Base-by-base conservation (phyloP, 2,888 invertebrate species). In the Caenorhabditis afra region DNA sequence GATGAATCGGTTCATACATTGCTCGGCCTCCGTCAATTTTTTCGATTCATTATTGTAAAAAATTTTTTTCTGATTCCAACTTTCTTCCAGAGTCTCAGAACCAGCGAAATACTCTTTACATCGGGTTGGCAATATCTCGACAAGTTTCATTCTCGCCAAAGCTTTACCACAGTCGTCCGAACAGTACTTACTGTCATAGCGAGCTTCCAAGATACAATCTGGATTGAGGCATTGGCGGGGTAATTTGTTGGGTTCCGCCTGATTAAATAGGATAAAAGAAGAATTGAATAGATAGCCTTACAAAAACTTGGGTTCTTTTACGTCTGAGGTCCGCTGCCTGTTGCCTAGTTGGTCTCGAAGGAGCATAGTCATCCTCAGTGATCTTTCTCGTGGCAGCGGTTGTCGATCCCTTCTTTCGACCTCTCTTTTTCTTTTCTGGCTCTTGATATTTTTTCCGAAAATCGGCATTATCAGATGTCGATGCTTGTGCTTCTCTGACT, bases 181-280 rank as follows among this genome's bases (percentile, higher is more conserved):
- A 47, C 85, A 85, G 65, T 84, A 85, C 18, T 85, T 84, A 55
- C 66, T 66, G 8, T 66, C 59, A 1, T 16, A 16, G 0, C 94
- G 92, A 0, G 97, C 95, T 45, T 94, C 93, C 73, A 94, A 93
- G 0, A 93, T 93, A 91, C 99, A 99, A 65, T 94, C 93, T 0
- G 96, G 97, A 0, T 97, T 97, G 90, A 94, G 94, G 91, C 98
- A 99, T 89, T 98, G 97, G 0, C 94, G 91, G 0, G 94, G 92
- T 20, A 87, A 86, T 29, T 87, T 81, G 29, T 44, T 20, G 4
- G 41, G 41, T 12, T 50, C 45, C 0, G 44, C 18, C 70, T 68
- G 50, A n/a, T 50, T 49, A 12, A 18, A 67, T 3, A 12, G 16
- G 14, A 49, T 64, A 49, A 14, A 12, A n/a, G 11, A 59, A 5